Evolutionary conservation across 2,113 vertebrate species (phyloP).

Genomic region (Strix aluco): DNA sequence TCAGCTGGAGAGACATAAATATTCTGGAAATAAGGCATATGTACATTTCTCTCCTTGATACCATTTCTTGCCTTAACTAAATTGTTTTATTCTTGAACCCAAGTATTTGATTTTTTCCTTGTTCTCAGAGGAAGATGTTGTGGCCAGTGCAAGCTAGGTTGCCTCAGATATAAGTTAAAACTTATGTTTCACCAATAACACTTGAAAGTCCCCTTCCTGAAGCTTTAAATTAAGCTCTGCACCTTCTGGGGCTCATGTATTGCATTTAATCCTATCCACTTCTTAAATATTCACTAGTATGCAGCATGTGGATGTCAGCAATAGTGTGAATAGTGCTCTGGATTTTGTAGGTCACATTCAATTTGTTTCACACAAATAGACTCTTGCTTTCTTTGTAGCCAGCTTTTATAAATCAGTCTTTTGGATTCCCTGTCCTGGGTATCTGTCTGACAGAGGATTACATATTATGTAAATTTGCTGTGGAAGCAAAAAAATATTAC

Average conservation of each 20-base stretch:
- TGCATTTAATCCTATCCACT: neutral
- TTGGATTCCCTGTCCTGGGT: neutral
- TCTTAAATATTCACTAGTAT: neutral
- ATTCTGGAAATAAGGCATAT: neutral
- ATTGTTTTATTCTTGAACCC: neutral
- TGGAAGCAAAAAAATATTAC: neutral
- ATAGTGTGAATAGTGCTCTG: neutral
- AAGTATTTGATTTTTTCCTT: neutral
- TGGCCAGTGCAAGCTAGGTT: neutral
- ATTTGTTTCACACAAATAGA: slow-evolving; percentile 1
- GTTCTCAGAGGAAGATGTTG: neutral
- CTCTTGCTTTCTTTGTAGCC: neutral
- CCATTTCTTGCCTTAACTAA: neutral
- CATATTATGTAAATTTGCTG: neutral
- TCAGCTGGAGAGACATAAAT: neutral
- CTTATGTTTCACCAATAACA: neutral
- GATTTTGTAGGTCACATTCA: neutral
- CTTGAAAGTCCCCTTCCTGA: neutral
- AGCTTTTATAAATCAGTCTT: neutral
- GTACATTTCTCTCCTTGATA: neutral
- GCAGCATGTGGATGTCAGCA: neutral
- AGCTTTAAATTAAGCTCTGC: neutral
- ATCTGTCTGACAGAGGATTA: neutral
- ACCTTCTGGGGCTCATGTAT: neutral
- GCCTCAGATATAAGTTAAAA: neutral